These are phyloP conservation scores for Parazoanthus swiftii DNA, from an alignment of 92 coral and sea anemone genomes.

Conservation along the genomic window DNA sequence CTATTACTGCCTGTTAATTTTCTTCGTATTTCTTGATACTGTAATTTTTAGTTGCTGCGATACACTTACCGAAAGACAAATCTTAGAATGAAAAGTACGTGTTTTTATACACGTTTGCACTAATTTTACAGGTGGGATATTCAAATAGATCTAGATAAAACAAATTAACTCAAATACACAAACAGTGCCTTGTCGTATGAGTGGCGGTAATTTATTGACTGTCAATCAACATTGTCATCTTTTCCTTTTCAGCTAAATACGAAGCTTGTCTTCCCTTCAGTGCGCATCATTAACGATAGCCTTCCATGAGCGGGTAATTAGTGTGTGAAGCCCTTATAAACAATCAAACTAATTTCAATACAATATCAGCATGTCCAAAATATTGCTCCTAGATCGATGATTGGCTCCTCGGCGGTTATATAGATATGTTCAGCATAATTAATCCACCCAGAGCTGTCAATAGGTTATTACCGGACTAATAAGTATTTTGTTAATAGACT, in stretches of 20 bases:
- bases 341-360: slow-evolving; percentile 77
- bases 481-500: slow-evolving; percentile 74
- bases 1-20: neutral
- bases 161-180: slow-evolving; percentile 37
- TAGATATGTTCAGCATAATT: slow-evolving; percentile 76
- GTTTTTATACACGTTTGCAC: neutral
- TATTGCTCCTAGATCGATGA: slow-evolving; percentile 56
- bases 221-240: slow-evolving; percentile 79
- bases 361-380: slow-evolving; percentile 83
- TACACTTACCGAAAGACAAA: no score
- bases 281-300: slow-evolving; percentile 69
- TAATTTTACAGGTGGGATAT: neutral
- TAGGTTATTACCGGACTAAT: slow-evolving; percentile 69
- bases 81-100: neutral
- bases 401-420: slow-evolving; percentile 73
- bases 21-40: neutral
- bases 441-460: slow-evolving; percentile 80
- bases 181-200: slow-evolving; percentile 29
- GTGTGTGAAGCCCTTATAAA: slow-evolving; percentile 77
- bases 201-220: slow-evolving; percentile 40
- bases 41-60: neutral
- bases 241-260: slow-evolving; percentile 56
- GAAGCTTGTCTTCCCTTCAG: slow-evolving; percentile 53
- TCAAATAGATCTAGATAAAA: slow-evolving; percentile 33
- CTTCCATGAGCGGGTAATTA: slow-evolving; percentile 76